These are phyloP conservation scores for Helicoverpa zea DNA, from an alignment of 1,140 invertebrate species.

Conservation along the genomic window DNA sequence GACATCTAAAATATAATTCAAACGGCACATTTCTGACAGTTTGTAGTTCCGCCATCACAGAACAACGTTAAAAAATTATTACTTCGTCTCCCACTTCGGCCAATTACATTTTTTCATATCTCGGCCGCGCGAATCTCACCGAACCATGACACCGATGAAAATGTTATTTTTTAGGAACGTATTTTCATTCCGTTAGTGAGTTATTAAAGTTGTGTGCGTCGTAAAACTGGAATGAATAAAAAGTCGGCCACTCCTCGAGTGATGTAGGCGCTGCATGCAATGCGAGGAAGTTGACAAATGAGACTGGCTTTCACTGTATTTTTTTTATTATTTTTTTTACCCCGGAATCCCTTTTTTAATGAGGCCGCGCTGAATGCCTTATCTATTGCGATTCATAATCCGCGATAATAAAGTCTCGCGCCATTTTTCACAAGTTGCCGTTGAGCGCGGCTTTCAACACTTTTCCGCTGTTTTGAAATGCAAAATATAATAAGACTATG, in stretches of 20 bases:
- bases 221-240: conserved; percentile 65
- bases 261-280: conserved; percentile 62
- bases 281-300: conserved; percentile 71
- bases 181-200: conserved; percentile 67
- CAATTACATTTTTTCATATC: conserved; percentile 67
- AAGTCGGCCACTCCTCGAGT: conserved; percentile 67
- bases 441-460: conserved; percentile 52
- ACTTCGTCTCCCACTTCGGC: conserved; percentile 4
- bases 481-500: conserved; percentile 45
- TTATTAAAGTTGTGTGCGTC: conserved; percentile 67
- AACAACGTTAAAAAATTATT: conserved; percentile 21
- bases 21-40: background rate
- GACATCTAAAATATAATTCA: background rate
- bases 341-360: conserved; percentile 59
- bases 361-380: conserved; percentile 65
- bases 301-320: conserved; percentile 65
- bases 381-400: conserved; percentile 64
- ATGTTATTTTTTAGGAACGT: conserved; percentile 60
- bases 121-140: conserved; percentile 57
- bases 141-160: conserved; percentile 61
- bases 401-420: conserved; percentile 55
- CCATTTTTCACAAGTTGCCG: conserved; percentile 55
- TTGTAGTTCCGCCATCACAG: background rate
- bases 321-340: conserved; percentile 54
- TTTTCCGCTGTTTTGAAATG: conserved; percentile 52